Evolutionary conservation across 2,797 vertebrate species (phyloP), one percentile per base, ranked within the genome.

Genomic region (Mormyrops attenuatus): DNA sequence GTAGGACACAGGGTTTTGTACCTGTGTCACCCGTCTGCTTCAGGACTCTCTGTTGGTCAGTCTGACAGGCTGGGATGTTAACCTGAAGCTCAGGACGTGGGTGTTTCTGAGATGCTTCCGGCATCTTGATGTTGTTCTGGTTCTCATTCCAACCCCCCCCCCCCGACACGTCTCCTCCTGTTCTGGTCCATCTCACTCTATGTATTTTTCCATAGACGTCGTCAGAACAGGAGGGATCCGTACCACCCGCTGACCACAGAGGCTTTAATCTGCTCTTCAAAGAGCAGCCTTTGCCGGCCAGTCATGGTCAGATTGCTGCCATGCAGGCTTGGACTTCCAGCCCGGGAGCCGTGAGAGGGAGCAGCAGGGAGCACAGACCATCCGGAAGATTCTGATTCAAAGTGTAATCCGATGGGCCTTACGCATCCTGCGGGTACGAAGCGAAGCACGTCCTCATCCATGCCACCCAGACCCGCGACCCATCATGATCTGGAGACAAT

Each of bases 251-350:
- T 52, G 82, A 49, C 44, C 47, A 52, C 20, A 49, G 22, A 85
- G 7, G 82, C 82, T 85, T 85, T 85, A 85, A 85, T 52, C 82
- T 85, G 47, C 52, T 34, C 50, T 57, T 87, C 85, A 87, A 57
- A 55, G 84, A 86, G 30, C 13, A 57, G 52, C 52, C 52, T 55
- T 53, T 30, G 52, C 52, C 15, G 52, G 50, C 17, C 17, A 87
- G 52, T 38, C 53, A 34, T 52, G 2, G 47, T 55, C 85, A 2
- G 50, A 34, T 53, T 22, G 52, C 13, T 17, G 2, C 34, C 85
- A 57, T 38, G 26, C 53, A 3, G 85, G 85, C 30, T 87, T 87
- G 85, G 85, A 85, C 34, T 30, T 87, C 50, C 85, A n/a, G 53
- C 85, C 26, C 26, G 9, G 85, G 22, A 20, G 50, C 85, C 17